Conservation (phyloP, 2,888 invertebrate species). For the Drosophila lutescens region DNA sequence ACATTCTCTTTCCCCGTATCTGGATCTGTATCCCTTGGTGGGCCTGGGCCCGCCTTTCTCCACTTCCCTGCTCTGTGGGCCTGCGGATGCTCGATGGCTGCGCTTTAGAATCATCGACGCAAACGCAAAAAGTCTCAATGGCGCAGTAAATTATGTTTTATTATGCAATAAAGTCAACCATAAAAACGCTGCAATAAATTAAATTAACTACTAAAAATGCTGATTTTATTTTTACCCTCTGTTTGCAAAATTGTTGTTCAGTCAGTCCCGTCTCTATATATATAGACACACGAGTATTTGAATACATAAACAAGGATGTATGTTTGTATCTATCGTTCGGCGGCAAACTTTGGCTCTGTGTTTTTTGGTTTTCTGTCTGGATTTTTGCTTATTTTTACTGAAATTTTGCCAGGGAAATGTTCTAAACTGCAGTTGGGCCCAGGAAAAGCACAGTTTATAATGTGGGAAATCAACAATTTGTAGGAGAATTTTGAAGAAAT, state of each 20-base stretch:
- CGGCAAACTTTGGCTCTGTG: conserved; percentile 11
- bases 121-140: conserved; percentile 81
- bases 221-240: conserved; percentile 82
- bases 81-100: conserved; percentile 58
- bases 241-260: conserved; percentile 55
- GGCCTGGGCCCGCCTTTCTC: conserved; percentile 12
- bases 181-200: conserved; percentile 85
- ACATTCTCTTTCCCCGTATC: conserved; percentile 15
- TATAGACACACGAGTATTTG: conserved; percentile 13
- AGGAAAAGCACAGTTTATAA: neutral
- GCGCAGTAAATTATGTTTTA: conserved; percentile 85
- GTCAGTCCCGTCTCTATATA: conserved; percentile 13
- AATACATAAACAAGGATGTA: conserved; percentile 33
- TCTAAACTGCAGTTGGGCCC: neutral
- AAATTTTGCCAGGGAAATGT: neutral
- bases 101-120: conserved; percentile 77
- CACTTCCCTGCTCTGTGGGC: conserved; percentile 12
- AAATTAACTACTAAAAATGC: conserved; percentile 85
- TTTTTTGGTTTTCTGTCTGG: conserved; percentile 4
- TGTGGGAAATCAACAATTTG: neutral
- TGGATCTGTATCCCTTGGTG: conserved; percentile 7
- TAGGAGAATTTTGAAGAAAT: no score
- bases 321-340: conserved; percentile 5
- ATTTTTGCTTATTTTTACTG: conserved; percentile 7
- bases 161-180: conserved; percentile 85